phyloP scores from a whole-genome alignment of 2,888 invertebrate genomes.

The Cecidostiba fungosa region DNA sequence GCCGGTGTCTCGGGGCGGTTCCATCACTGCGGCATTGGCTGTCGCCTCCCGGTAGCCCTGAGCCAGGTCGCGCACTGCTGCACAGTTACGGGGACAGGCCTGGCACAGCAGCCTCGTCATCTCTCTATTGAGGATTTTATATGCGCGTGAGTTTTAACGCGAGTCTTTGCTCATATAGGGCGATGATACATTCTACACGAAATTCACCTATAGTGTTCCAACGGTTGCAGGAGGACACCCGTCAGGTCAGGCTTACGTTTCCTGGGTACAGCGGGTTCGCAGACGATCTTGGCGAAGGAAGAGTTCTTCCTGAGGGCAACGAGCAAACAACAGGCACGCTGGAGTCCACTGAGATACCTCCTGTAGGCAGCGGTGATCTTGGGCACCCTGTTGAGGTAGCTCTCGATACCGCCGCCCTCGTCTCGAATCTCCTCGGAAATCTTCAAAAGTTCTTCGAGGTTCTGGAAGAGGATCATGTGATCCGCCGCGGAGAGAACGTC shows the following conservation, averaged over 20 bases:
- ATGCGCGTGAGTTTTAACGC: neutral
- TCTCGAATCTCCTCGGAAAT: conserved; percentile 92
- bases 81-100: conserved; percentile 76
- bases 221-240: conserved; percentile 90
- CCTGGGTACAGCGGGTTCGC: conserved; percentile 90
- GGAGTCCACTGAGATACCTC: conserved; percentile 91
- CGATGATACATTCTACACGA: no score
- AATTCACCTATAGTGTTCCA: conserved; percentile 87
- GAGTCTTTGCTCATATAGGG: no score
- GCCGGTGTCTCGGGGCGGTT: conserved; percentile 89
- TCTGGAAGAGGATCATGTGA: conserved; percentile 91
- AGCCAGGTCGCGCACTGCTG: conserved; percentile 75
- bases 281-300: conserved; percentile 90
- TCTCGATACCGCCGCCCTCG: conserved; percentile 84
- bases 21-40: conserved; percentile 92
- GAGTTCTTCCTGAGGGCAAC: conserved; percentile 85
- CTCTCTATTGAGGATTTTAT: conserved; percentile 71
- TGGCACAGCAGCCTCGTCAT: conserved; percentile 78
- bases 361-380: conserved; percentile 90
- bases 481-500: conserved; percentile 89
- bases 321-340: conserved; percentile 92
- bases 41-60: conserved; percentile 89
- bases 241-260: conserved; percentile 90
- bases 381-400: conserved; percentile 87
- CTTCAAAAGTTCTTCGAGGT: conserved; percentile 90